phyloP scores from a whole-genome alignment of 2,797 vertebrate genomes.

The Cynopterus sphinx region DNA sequence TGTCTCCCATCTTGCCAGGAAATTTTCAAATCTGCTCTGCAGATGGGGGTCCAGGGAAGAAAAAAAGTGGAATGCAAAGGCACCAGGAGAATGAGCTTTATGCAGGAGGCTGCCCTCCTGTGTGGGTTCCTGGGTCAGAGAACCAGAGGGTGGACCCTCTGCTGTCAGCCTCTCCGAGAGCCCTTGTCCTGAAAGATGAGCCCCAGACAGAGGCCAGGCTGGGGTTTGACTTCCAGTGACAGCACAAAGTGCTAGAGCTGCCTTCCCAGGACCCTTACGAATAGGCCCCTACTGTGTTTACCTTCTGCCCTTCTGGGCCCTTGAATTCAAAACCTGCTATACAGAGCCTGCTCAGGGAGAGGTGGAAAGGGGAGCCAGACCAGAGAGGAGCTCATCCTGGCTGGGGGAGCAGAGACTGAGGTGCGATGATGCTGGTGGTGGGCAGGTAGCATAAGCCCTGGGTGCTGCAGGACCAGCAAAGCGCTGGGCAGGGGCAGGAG shows the following conservation, averaged over 20 bases:
- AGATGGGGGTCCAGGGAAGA: neutral
- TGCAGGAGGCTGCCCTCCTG: neutral
- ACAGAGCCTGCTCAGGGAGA: neutral
- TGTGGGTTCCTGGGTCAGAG: neutral
- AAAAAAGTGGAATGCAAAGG: neutral
- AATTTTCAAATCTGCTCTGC: neutral
- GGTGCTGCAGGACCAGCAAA: neutral
- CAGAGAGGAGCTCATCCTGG: neutral
- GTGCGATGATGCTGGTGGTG: neutral
- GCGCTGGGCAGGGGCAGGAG: too few species aligned
- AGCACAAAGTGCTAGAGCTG: accelerated
- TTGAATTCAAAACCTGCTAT: neutral
- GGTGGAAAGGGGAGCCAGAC: neutral
- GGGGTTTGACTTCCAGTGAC: neutral
- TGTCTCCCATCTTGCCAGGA: neutral
- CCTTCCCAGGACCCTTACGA: neutral
- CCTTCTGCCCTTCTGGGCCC: neutral
- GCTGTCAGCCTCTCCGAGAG: neutral
- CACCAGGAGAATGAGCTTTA: neutral
- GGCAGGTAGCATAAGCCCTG: neutral
- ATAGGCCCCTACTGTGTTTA: neutral
- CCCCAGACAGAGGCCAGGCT: neutral
- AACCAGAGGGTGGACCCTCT: neutral
- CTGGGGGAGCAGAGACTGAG: neutral
- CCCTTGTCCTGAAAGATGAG: neutral